Base-by-base conservation (phyloP, 2,113 vertebrate species). In the Cyrtonyx montezumae region DNA sequence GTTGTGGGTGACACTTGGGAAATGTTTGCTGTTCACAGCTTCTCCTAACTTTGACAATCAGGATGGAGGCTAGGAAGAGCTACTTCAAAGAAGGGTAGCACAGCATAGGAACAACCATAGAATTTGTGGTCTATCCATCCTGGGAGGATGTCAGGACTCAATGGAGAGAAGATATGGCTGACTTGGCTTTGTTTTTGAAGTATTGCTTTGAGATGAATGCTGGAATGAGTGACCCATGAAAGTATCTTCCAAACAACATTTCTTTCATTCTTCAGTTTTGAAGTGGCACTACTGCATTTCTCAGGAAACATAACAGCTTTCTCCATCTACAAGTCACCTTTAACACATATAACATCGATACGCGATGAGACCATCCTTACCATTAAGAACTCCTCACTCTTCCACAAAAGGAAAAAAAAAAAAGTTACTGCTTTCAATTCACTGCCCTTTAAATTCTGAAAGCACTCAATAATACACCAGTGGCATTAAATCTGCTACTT, bases 401-500 rank as follows among this genome's bases (percentile, higher is more conserved):
- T 67, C 20, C 15, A 22, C 40, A 32, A n/a, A 56, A 32, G 32
- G 25, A 61, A 81, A 37, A 37, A 7, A 37, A 37, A 37, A 62
- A 62, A 76, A 37, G 4, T 11, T 49, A 62, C 74, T 51, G 68
- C 88, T 94, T 96, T 59, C 76, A 77, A 86, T 70, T 88, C 34
- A 86, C 68, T 74, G 49, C 45, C 36, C 66, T 92, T 93, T 88
- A 79, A 73, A 87, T 91, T 96, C 56, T 65, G 79, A 94, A 96
- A 84, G 28, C 61, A 40, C 73, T 95, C 85, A 75, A 2, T 55
- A 94, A 91, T 69, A 93, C 40, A 84, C n/a, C 49, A 55, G 40
- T 77, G 82, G 46, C 80, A 59, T 96, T 89, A 87, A 85, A 87
- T 82, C 20, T 96, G 89, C 92, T 88, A 42, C 25, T 80, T 68